These are phyloP conservation scores for Camponotus pennsylvanicus DNA, from an alignment of 1,140 invertebrate genomes.

Conservation along the genomic window DNA sequence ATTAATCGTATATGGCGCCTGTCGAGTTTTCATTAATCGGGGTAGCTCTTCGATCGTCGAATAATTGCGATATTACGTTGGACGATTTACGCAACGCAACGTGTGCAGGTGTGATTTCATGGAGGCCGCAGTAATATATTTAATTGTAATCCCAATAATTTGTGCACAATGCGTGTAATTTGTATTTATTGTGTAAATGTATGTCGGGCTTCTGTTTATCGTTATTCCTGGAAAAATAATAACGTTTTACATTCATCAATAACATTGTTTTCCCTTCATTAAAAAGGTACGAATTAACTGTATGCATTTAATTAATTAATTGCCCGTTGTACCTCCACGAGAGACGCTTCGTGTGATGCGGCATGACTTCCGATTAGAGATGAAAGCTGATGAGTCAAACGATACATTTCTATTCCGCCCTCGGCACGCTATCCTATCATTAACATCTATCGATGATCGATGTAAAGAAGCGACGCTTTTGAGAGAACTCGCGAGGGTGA, in stretches of 20 bases:
- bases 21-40: conserved; percentile 35
- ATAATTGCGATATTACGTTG: conserved; percentile 30
- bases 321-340: conserved; percentile 33
- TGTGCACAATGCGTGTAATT: neutral
- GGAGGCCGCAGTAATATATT: neutral
- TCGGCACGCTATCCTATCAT: conserved; percentile 81
- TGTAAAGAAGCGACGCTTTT: conserved; percentile 69
- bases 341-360: conserved; percentile 26
- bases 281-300: neutral
- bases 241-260: neutral
- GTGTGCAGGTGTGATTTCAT: neutral
- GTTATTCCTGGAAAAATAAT: neutral
- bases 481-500: conserved; percentile 14
- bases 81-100: neutral
- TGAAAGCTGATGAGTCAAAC: conserved; percentile 69
- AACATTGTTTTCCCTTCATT: neutral
- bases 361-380: conserved; percentile 64
- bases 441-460: conserved; percentile 82
- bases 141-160: neutral
- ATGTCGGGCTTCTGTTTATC: neutral
- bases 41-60: conserved; percentile 16
- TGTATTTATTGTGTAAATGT: neutral
- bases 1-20: conserved; percentile 24
- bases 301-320: conserved; percentile 61
- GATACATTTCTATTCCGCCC: conserved; percentile 56